phyloP scores from a whole-genome alignment of 2,797 vertebrate species.

The Erethizon dorsatum region DNA sequence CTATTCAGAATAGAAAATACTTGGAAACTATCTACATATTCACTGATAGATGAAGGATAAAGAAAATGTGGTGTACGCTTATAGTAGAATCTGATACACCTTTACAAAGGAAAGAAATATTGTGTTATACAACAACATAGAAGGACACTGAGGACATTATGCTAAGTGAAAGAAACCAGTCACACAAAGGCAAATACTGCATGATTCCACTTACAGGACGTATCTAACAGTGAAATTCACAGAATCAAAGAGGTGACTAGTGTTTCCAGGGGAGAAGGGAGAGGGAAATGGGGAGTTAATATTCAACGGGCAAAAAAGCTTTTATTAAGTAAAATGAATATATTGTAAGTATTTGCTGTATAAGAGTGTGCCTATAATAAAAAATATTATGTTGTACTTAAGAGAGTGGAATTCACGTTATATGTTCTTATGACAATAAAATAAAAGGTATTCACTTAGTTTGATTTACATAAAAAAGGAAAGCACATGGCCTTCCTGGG shows the following conservation, averaged over 20 bases:
- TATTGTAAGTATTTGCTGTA: neutral
- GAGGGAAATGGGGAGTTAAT: neutral
- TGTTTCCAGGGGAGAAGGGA: neutral
- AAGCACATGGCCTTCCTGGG: neutral
- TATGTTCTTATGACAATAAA: neutral
- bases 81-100: neutral
- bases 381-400: neutral
- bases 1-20: neutral
- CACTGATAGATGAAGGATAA: neutral
- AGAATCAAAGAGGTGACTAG: neutral
- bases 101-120: neutral
- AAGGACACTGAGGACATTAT: neutral
- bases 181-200: neutral
- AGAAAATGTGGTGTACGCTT: neutral
- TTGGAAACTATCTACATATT: neutral
- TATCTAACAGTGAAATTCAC: neutral
- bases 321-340: neutral
- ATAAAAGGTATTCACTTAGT: neutral
- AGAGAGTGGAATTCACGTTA: neutral
- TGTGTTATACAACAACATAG: neutral
- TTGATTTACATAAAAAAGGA: slow-evolving; percentile 18
- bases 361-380: neutral
- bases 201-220: neutral
- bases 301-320: neutral
- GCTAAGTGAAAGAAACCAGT: neutral